A percentile compares a stretch with the other conserved stretches of the same genome.
phyloP scores from a whole-genome alignment of 2,888 invertebrate genomes.

The Zaprionus obscuricornis region DNA sequence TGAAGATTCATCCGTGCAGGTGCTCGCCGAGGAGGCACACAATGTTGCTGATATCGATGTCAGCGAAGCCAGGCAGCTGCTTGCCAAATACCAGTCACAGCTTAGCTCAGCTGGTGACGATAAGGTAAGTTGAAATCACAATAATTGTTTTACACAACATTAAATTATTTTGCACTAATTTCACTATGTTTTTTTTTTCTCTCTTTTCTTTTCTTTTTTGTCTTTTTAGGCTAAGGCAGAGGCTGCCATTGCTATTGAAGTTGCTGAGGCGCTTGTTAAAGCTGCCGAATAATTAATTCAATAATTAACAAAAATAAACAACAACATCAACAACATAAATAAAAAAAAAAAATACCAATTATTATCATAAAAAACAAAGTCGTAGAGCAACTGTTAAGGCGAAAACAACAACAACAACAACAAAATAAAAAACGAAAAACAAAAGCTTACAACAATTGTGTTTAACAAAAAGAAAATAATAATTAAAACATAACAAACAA shows the following conservation, averaged over 20 bases:
- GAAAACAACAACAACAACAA: constrained; percentile 35
- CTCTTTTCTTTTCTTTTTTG: constrained; percentile 12
- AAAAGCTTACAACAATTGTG: constrained; percentile 50
- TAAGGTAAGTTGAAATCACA: constrained; percentile 85
- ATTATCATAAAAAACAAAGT: background rate
- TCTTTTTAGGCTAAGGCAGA: constrained; percentile 90
- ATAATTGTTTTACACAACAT: background rate
- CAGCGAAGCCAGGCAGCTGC: constrained; percentile 91
- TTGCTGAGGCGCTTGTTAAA: constrained; percentile 96
- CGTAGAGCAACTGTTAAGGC: constrained; percentile 8
- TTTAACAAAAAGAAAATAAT: constrained; percentile 44
- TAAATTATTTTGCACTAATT: no score
- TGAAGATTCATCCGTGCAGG: constrained; percentile 97
- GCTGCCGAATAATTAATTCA: constrained; percentile 86
- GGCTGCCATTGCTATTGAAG: constrained; percentile 96
- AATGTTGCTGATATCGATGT: constrained; percentile 92
- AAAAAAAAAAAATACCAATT: background rate
- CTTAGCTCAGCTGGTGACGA: constrained; percentile 92
- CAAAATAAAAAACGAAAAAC: constrained; percentile 35
- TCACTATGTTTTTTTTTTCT: no score
- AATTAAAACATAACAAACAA: constrained; percentile 52
- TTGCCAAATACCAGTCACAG: constrained; percentile 93
- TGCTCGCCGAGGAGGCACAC: constrained; percentile 97
- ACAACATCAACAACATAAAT: background rate
- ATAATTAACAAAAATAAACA: background rate